Evolutionary conservation across 2,797 vertebrate species (phyloP), one percentile per base, ranked within the genome.

Genomic region (Aeoliscus strigatus): DNA sequence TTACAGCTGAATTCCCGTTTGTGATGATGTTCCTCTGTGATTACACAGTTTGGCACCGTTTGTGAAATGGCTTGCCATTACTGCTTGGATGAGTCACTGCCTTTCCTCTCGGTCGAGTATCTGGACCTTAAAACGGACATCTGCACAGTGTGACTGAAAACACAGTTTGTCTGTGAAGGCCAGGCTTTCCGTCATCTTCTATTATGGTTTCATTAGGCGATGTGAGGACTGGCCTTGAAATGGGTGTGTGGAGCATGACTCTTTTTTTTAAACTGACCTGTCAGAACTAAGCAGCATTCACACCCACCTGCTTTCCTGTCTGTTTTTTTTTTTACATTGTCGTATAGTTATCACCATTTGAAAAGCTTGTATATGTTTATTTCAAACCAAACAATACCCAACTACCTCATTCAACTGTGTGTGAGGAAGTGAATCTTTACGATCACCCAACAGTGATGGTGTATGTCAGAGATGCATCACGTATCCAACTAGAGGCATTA

Each of bases 191-290:
- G 71, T 75, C 77, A 71, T 67, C 51, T 52, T 53, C 60, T 39
- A 65, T 79, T 75, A 77, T 61, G 63, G 59, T 70, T 78, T 79
- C 70, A 72, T 83, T 70, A 76, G 34, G 34, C 34, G 23, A 10
- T n/a, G 16, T 18, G 39, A 36, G 43, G 17, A 44, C 49, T 43
- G 26, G 50, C 50, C 52, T 45, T 25, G 13, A 51, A 38, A 67
- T 37, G 40, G 37, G 70, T 68, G 43, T 51, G 61, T 60, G 59
- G 60, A 45, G 36, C 16, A 43, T 32, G 28, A 15, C 31, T 25
- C 39, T 55, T 61, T 41, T 66, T 60, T 67, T 67, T 66, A 23
- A 55, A 35, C 45, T 51, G 44, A 66, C 59, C 63, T 66, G 60
- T 77, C 45, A 41, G 46, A 42, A 52, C 37, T 21, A 60, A 35